Percentiles rank a stretch among this genome's conserved stretches.
Conservation (phyloP, 2,113 vertebrate species). For the Stictonetta naevosa region DNA sequence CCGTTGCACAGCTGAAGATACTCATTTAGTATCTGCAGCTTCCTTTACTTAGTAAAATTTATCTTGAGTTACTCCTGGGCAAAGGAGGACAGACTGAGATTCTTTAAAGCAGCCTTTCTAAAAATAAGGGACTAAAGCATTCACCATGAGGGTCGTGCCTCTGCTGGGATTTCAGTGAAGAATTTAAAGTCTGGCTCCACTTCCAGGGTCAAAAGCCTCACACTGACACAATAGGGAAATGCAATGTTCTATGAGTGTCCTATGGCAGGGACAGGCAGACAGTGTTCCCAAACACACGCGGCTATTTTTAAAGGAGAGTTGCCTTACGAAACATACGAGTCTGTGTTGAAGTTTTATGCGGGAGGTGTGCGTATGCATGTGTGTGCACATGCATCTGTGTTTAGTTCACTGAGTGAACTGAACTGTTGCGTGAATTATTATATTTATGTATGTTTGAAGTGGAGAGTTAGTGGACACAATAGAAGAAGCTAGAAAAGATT, state of each 20-base stretch:
- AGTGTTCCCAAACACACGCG: not conserved
- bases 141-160: constrained; percentile 13
- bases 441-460: not conserved
- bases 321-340: not conserved
- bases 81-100: not conserved
- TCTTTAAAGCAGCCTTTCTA: not conserved
- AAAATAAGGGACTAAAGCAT: not conserved
- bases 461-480: not conserved
- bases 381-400: not conserved
- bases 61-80: not conserved
- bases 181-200: constrained; percentile 31
- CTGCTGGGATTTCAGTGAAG: constrained; percentile 43
- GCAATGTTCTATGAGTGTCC: not conserved
- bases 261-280: constrained; percentile 3
- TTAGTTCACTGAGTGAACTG: not conserved
- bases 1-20: not conserved
- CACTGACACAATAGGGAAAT: constrained; percentile 40
- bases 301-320: constrained; percentile 47
- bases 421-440: not conserved
- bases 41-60: not conserved
- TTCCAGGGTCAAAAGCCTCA: constrained; percentile 4
- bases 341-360: not conserved
- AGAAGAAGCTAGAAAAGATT: not conserved
- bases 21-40: not conserved
- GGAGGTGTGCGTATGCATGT: not conserved